Conservation (phyloP, 1,140 invertebrate species). For the Triops cancriformis region DNA sequence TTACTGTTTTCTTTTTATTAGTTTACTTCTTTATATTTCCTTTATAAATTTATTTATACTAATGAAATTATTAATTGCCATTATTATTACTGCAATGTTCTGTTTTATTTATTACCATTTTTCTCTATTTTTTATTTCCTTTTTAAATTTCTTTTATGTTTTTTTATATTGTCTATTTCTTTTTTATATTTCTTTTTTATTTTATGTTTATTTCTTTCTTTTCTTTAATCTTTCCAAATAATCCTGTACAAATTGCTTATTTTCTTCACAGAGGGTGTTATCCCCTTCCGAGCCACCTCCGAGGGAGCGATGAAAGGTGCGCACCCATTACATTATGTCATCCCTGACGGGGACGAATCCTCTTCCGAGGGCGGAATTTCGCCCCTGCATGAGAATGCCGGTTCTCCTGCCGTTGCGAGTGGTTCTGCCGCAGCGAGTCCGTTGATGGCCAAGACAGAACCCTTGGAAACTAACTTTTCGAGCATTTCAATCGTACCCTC, state of each 20-base stretch:
- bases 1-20: too few species aligned
- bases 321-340: conserved; percentile 71
- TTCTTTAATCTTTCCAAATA: too few species aligned
- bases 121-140: too few species aligned
- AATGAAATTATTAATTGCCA: too few species aligned
- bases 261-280: conserved; percentile 59
- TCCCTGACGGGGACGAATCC: conserved; percentile 63
- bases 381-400: conserved; percentile 35
- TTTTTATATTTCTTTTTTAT: too few species aligned
- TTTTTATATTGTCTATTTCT: too few species aligned
- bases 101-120: too few species aligned
- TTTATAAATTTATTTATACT: too few species aligned
- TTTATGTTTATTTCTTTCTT: too few species aligned
- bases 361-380: conserved; percentile 55
- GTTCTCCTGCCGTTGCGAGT: conserved; percentile 19
- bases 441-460: neutral
- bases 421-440: neutral
- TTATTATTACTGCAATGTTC: too few species aligned
- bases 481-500: neutral
- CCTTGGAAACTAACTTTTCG: neutral
- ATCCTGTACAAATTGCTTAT: neutral
- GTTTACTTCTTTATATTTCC: too few species aligned
- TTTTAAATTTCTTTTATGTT: too few species aligned
- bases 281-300: conserved; percentile 83
- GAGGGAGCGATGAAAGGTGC: conserved; percentile 75